Percentiles rank a stretch among this genome's conserved stretches.
These are phyloP conservation scores for Cyprinella venusta DNA, from an alignment of 2,797 vertebrate genomes.

Conservation along the genomic window DNA sequence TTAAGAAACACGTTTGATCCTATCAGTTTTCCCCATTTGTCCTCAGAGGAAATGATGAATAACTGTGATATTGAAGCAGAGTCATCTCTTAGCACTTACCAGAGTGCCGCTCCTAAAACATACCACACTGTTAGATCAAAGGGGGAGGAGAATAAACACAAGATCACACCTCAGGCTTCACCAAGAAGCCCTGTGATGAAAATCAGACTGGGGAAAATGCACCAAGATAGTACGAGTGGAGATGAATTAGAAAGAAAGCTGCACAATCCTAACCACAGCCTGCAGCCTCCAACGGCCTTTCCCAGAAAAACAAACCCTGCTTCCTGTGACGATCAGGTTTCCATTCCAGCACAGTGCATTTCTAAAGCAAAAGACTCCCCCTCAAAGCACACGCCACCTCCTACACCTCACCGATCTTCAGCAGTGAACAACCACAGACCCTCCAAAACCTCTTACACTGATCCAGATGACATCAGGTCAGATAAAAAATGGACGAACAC, in stretches of 20 bases:
- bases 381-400: conserved; percentile 41
- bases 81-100: conserved; percentile 49
- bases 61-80: conserved; percentile 57
- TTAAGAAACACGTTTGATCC: conserved; percentile 20
- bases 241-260: conserved; percentile 24
- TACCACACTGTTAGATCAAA: not conserved
- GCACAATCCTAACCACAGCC: not conserved
- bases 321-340: conserved; percentile 3
- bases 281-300: conserved; percentile 33
- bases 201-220: conserved; percentile 11
- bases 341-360: conserved; percentile 21
- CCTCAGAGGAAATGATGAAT: conserved; percentile 52
- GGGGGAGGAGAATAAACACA: conserved; percentile 8
- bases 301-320: conserved; percentile 44
- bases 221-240: conserved; percentile 10
- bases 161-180: conserved; percentile 32
- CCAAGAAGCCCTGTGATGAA: conserved; percentile 35
- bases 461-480: conserved; percentile 66
- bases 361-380: conserved; percentile 6
- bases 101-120: conserved; percentile 44
- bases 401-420: conserved; percentile 9
- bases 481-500: not conserved
- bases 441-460: conserved; percentile 45
- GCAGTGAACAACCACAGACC: conserved; percentile 25
- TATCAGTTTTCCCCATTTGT: conserved; percentile 55